Evolutionary conservation across 2,888 invertebrate species (phyloP).

Genomic region (Chaitophorus viminalis): DNA sequence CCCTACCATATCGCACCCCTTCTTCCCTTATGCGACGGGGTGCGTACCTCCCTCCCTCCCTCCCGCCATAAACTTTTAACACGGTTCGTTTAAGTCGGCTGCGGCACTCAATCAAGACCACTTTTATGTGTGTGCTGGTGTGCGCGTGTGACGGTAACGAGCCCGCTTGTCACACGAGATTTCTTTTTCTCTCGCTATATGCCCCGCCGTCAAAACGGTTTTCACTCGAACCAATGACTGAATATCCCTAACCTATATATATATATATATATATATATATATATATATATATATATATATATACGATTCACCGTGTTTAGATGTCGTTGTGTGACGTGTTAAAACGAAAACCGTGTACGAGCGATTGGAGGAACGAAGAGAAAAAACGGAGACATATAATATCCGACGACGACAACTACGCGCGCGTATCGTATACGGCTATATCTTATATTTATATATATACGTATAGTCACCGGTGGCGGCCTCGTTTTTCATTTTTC

Average conservation of each 20-base stretch:
- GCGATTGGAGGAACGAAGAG: background rate
- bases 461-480: background rate
- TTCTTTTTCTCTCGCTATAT: background rate
- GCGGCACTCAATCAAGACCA: conserved; percentile 55
- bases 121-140: conserved; percentile 28
- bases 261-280: too few species aligned
- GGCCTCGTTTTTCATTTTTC: background rate
- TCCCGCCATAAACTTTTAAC: conserved; percentile 40
- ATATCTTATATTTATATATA: too few species aligned
- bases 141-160: conserved; percentile 37
- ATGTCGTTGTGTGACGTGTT: conserved; percentile 30
- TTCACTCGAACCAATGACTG: conserved; percentile 30
- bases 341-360: conserved; percentile 57
- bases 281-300: background rate
- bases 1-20: too few species aligned
- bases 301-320: background rate
- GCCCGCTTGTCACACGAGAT: conserved; percentile 54
- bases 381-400: background rate
- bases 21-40: background rate
- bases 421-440: too few species aligned
- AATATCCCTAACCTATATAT: too few species aligned
- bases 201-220: conserved; percentile 33
- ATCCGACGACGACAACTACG: background rate
- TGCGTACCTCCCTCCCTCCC: background rate
- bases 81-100: conserved; percentile 59